A percentile compares a stretch with the other conserved stretches of the same genome.
phyloP scores from a whole-genome alignment of 2,113 vertebrate species.

The Rattus rattus region DNA sequence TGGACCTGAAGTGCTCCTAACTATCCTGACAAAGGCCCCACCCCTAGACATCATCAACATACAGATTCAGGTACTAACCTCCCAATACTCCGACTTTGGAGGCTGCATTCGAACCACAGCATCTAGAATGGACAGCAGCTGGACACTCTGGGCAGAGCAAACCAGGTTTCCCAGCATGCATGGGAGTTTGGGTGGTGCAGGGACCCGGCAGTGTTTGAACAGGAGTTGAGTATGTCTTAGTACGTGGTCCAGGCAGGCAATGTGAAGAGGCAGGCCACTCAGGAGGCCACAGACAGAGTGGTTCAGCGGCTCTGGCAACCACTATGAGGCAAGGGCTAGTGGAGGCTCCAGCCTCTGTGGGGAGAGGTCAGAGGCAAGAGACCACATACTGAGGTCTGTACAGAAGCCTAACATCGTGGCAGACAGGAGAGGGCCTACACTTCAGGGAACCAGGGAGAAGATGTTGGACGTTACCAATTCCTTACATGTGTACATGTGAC shows the following conservation, averaged over 20 bases:
- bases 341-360: neutral
- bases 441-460: neutral
- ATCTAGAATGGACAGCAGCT: neutral
- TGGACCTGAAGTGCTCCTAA: neutral
- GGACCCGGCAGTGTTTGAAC: neutral
- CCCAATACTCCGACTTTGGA: neutral
- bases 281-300: neutral
- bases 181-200: fast-evolving
- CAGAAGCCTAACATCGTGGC: neutral
- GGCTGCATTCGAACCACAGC: neutral
- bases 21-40: neutral
- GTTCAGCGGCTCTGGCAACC: neutral
- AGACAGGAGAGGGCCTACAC: fast-evolving
- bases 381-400: fast-evolving
- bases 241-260: neutral
- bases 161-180: neutral
- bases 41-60: neutral
- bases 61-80: neutral
- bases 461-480: neutral
- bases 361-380: neutral
- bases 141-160: neutral
- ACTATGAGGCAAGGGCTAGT: neutral
- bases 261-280: neutral
- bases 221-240: neutral
- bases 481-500: neutral